Evolutionary conservation across 2,113 vertebrate species (phyloP), one percentile per base, ranked within the genome.

Genomic region (Pachyramphus minor): DNA sequence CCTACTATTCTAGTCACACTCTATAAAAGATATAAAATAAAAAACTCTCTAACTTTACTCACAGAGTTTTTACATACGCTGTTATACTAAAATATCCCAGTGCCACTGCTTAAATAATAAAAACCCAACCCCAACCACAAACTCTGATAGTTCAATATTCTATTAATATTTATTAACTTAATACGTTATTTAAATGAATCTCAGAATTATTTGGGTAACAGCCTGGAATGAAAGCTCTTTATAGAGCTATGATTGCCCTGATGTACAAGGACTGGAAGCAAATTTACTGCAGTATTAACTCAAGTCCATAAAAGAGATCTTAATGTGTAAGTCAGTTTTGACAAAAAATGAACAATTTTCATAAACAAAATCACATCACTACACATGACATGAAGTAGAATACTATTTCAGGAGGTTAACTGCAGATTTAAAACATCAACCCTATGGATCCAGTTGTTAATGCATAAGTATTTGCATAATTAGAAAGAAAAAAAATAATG

Each of bases 221-320:
- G 55, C 8, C 77, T 53, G 68, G 35, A 94, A 87, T 37, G 12
- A 78, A 89, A 95, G 37, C 27, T 72, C 66, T 81, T 80, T 31
- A 89, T 14, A 80, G 60, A 96, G 44, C 28, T 89, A 72, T 89
- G 35, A 79, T 6, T 93, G 84, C 23, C 13, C 35, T 31, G 58
- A 62, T 33, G 18, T 11, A 37, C 8, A 82, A 55, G 18, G 60
- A 59, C 31, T 78, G 12, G 15, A 89, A 63, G 37, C 9, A 82
- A 58, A 74, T 78, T 39, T 71, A 66, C 28, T 30, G 37, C 14
- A 68, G 53, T 17, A 68, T 64, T 91, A 69, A 45, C 25, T 89
- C 16, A 73, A 73, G 13, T 55, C 64, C 52, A 3, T 12, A 10
- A 84, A 82, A 63, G 35, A 45, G 7, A 62, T 16, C 24, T 68